Percentiles rank a stretch among this genome's conserved stretches.
These are phyloP conservation scores for Cotesia typhae DNA, from an alignment of 1,140 invertebrate species.

Conservation along the genomic window DNA sequence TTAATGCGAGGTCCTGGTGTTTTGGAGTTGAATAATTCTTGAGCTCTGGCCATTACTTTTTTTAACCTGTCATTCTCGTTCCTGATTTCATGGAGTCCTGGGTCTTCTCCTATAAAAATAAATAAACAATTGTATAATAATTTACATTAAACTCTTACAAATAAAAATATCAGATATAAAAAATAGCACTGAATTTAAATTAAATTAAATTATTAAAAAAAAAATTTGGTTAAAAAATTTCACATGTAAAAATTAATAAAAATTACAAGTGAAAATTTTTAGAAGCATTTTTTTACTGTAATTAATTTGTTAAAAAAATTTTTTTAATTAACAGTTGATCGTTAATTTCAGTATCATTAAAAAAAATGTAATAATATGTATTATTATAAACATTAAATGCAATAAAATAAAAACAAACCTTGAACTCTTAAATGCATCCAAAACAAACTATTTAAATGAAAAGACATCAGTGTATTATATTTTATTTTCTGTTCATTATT, in stretches of 20 bases:
- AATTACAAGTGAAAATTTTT: too few relatives aligned
- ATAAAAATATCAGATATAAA: too few relatives aligned
- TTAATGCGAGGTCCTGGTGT: slow-evolving; percentile 60
- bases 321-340: too few relatives aligned
- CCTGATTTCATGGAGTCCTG: slow-evolving; percentile 55
- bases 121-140: slow-evolving; percentile 15
- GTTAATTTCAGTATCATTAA: too few relatives aligned
- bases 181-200: too few relatives aligned
- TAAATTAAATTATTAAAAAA: too few relatives aligned
- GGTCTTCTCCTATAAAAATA: slow-evolving; percentile 53
- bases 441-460: slow-evolving; percentile 63
- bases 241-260: too few relatives aligned
- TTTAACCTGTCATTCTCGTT: slow-evolving; percentile 62
- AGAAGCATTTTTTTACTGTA: too few relatives aligned
- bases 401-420: slow-evolving; percentile 49
- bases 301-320: too few relatives aligned
- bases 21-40: slow-evolving; percentile 61
- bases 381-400: background rate
- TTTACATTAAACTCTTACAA: too few relatives aligned
- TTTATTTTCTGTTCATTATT: slow-evolving; percentile 62
- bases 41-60: slow-evolving; percentile 58
- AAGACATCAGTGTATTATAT: slow-evolving; percentile 64
- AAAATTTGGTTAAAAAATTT: too few relatives aligned
- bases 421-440: slow-evolving; percentile 65
- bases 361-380: too few relatives aligned